Base-by-base conservation (phyloP, 2,888 invertebrate genomes). In the Helicoverpa assulta region DNA sequence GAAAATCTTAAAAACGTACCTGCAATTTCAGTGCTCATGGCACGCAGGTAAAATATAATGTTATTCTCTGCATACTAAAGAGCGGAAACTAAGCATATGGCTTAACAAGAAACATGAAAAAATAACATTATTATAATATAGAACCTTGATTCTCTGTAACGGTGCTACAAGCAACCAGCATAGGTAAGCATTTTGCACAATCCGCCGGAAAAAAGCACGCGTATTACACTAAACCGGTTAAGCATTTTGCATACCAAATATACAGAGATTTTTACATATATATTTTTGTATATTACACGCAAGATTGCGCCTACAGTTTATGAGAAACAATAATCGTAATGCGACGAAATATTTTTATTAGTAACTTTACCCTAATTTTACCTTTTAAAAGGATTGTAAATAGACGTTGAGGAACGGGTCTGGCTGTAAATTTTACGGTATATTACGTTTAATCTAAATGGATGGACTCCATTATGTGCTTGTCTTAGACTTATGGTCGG, bases 381-480 rank as follows among this genome's bases (percentile, higher is more conserved):
- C 43, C 29, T 69, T 71, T 73, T 73, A 60, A 67, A 76, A 76
- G 53, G 66, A 62, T 72, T 70, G 70, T 76, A 68, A 60, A 67
- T 71, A 59, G 67, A 61, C 56, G 51, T n/a, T 53, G 19, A 67
- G 70, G 63, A 78, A 69, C 76, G 75, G 63, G 57, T 62, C 65
- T 29, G 68, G 76, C 70, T 74, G 74, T 83, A 76, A 86, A 83
- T 83, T 84, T 84, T 78, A 87, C 77, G 76, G 70, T 74, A 78
- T 82, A 84, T 84, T 84, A 83, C 77, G 61, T 74, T 77, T 85
- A 83, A 87, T 86, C 78, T 81, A 81, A 84, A 84, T 81, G 80
- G 78, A 84, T 84, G 78, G 77, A 82, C 61, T 76, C 75, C 75
- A 78, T 78, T 78, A 77, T 70, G 72, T 66, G 63, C 67, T 67